Evolutionary conservation across 2,888 invertebrate genomes (phyloP), one percentile per base, ranked within the genome.

Genomic region (Nowickia ferox): DNA sequence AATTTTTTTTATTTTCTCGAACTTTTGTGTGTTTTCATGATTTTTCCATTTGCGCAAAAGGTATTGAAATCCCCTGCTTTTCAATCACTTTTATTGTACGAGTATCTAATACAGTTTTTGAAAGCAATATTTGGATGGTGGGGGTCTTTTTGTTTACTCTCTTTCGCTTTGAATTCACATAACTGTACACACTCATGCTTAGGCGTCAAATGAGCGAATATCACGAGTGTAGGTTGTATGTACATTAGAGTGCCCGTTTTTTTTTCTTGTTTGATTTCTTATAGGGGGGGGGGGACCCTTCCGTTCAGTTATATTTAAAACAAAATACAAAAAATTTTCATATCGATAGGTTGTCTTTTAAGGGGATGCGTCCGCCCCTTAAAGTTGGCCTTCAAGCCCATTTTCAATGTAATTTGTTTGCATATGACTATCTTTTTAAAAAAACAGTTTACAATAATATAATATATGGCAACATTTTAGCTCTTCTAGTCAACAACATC

Each of bases 61-160:
- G n/a, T 6, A 51, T 51, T n/a, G n/a, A 51, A 51, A 44, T 42
- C 4, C 1, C n/a, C n/a, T 9, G 10, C 1, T 44, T 57, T 40
- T 6, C 46, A 40, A 76, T 40, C 61, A 66, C 42, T 75, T 30
- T 13, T 53, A 44, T 44, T 44, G 53, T 22, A 22, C 2, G 22
- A 22, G 22, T 55, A 46, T 17, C 63, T 22, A 22, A 44, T 11
- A 48, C 38, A 10, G 57, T 66, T 53, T 57, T 55, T 38, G n/a
- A 38, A 10, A 8, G 15, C 44, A 57, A 76, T 48, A 66, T 57
- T 57, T 76, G 11, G 22, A 22, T 55, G n/a, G n/a, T 59, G n/a
- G 42, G 30, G 9, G 46, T 72, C 19, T 57, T 11, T 9, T n/a
- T 55, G 6, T 42, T 71, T n/a, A 11, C 42, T 57, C 71, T 40